phyloP scores from a whole-genome alignment of 1,140 invertebrate species.

The Sitophilus oryzae region DNA sequence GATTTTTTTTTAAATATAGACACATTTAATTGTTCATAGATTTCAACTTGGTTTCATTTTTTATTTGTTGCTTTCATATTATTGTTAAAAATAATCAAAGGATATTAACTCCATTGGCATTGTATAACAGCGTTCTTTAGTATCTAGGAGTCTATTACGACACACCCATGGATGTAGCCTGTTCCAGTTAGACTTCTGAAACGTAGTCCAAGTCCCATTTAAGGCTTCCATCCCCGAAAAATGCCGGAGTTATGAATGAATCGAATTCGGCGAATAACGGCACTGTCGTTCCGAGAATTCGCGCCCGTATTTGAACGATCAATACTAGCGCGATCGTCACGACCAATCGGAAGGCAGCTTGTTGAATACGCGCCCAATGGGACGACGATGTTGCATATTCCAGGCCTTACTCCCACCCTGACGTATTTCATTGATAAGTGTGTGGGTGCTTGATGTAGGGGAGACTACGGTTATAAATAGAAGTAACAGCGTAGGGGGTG shows the following conservation, averaged over 20 bases:
- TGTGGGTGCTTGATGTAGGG: constrained; percentile 49
- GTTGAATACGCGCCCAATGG: constrained; percentile 36
- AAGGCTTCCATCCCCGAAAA: background rate
- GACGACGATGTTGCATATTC: constrained; percentile 26
- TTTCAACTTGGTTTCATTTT: no score
- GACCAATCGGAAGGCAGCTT: constrained; percentile 29
- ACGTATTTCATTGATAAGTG: constrained; percentile 54
- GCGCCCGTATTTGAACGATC: constrained; percentile 22
- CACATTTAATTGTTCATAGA: no score
- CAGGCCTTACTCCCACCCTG: constrained; percentile 28
- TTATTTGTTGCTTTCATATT: no score
- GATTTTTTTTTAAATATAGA: no score
- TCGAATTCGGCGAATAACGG: constrained; percentile 5
- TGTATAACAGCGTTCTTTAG: no score
- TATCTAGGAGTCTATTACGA: no score
- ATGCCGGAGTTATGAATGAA: constrained; percentile 21
- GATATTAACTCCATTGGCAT: no score
- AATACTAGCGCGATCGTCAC: constrained; percentile 25
- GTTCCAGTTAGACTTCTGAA: background rate
- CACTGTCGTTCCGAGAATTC: constrained; percentile 12
- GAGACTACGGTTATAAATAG: constrained; percentile 50
- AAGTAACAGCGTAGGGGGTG: constrained; percentile 26
- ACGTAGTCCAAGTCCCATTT: constrained; percentile 3
- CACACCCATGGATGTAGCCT: background rate
- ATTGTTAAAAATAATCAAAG: no score